These are phyloP conservation scores for Pyrochroa serraticornis DNA, from an alignment of 2,888 invertebrate genomes.

Conservation along the genomic window DNA sequence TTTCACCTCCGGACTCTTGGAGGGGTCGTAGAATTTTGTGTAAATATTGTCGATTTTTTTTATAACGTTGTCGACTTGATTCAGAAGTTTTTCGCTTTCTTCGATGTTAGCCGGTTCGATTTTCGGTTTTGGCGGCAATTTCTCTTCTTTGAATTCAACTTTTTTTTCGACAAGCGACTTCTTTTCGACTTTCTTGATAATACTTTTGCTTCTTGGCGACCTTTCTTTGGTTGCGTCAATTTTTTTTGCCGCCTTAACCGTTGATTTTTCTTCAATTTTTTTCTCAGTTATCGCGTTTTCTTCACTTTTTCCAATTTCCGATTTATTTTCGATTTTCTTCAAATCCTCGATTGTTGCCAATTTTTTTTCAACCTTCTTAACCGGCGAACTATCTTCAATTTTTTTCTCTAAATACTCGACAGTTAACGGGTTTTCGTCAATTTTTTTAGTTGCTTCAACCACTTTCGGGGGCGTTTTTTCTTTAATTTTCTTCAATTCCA, in stretches of 20 bases:
- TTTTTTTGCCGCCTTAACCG: not conserved
- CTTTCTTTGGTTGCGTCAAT: not conserved
- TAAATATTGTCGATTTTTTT: constrained; percentile 44
- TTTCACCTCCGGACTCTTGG: not conserved
- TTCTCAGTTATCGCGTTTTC: not conserved
- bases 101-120: constrained; percentile 21
- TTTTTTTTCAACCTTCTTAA: not conserved
- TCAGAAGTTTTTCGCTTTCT: constrained; percentile 32
- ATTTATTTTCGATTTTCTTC: too few species aligned
- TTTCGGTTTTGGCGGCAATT: not conserved
- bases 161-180: too few species aligned
- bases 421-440: not conserved
- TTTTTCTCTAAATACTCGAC: too few species aligned
- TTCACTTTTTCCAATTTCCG: not conserved
- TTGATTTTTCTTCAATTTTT: not conserved
- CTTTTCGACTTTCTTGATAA: not conserved
- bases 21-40: constrained; percentile 37
- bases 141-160: not conserved
- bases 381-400: not conserved
- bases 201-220: not conserved
- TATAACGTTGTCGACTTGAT: constrained; percentile 41
- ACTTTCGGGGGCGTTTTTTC: too few species aligned
- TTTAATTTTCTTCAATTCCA: too few species aligned
- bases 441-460: not conserved
- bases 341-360: not conserved